Percentiles rank a stretch among this genome's conserved stretches.
phyloP scores from a whole-genome alignment of 2,113 vertebrate genomes.

The Gobius niger region DNA sequence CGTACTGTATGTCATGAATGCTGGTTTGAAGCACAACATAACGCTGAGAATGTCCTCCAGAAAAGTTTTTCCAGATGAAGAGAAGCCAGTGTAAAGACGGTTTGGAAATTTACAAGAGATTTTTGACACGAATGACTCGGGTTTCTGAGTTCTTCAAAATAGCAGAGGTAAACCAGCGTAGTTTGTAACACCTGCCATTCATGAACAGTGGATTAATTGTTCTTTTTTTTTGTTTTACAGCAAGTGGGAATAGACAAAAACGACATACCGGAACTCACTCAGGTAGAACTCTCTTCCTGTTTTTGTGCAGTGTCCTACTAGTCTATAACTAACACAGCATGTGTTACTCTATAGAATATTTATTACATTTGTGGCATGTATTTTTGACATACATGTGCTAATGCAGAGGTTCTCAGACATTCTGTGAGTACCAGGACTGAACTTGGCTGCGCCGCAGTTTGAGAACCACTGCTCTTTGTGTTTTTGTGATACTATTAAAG shows the following conservation, averaged over 20 bases:
- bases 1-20: background rate
- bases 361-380: conserved; percentile 47
- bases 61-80: conserved; percentile 99
- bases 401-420: background rate
- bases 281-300: conserved; percentile 78
- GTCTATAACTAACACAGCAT: conserved; percentile 56
- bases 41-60: conserved; percentile 63
- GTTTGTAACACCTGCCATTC: background rate
- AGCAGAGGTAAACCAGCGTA: conserved; percentile 83
- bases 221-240: conserved; percentile 75
- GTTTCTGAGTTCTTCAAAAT: conserved; percentile 99
- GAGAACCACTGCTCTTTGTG: conserved; percentile 10
- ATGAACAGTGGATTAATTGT: conserved; percentile 3
- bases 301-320: background rate
- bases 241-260: conserved; percentile 99
- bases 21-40: background rate
- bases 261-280: conserved; percentile 97
- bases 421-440: background rate
- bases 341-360: conserved; percentile 46
- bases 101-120: conserved; percentile 98
- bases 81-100: conserved; percentile 98
- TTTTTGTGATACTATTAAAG: conserved; percentile 23
- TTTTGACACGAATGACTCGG: conserved; percentile 96
- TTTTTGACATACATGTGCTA: conserved; percentile 19
- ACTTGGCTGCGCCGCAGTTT: background rate